phyloP scores from a whole-genome alignment of 92 coral and sea anemone genomes.

The Phenganax subtilis region DNA sequence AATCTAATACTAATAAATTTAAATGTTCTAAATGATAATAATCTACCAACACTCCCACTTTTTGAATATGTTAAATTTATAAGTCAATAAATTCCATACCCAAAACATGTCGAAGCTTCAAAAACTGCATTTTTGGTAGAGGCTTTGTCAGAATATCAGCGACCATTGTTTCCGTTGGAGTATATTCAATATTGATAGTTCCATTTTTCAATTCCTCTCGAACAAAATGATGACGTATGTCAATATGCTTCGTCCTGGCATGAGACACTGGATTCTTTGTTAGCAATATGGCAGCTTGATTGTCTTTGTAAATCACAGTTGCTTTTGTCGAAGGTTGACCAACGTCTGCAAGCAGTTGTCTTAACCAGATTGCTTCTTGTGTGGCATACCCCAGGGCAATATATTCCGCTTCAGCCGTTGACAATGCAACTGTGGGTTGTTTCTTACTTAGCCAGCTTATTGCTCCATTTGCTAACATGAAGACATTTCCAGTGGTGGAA shows the following conservation, averaged over 20 bases:
- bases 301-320: conserved; percentile 8
- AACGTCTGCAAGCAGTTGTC: conserved; percentile 38
- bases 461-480: conserved; percentile 45
- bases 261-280: neutral
- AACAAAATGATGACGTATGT: neutral
- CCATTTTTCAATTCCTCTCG: neutral
- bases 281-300: conserved; percentile 3
- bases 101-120: no score
- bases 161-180: no score
- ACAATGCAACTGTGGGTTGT: conserved; percentile 44
- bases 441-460: conserved; percentile 57
- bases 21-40: no score
- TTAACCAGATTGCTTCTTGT: conserved; percentile 46
- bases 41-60: no score
- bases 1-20: no score
- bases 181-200: no score
- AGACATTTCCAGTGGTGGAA: conserved; percentile 46
- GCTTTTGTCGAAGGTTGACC: conserved; percentile 26
- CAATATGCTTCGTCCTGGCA: neutral
- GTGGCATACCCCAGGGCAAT: conserved; percentile 47
- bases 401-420: conserved; percentile 51
- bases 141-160: no score
- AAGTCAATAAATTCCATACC: no score
- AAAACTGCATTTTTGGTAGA: no score
- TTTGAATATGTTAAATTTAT: no score